Percentiles rank a stretch among this genome's conserved stretches.
phyloP scores from a whole-genome alignment of 2,797 vertebrate species.

The Sphenodon punctatus region DNA sequence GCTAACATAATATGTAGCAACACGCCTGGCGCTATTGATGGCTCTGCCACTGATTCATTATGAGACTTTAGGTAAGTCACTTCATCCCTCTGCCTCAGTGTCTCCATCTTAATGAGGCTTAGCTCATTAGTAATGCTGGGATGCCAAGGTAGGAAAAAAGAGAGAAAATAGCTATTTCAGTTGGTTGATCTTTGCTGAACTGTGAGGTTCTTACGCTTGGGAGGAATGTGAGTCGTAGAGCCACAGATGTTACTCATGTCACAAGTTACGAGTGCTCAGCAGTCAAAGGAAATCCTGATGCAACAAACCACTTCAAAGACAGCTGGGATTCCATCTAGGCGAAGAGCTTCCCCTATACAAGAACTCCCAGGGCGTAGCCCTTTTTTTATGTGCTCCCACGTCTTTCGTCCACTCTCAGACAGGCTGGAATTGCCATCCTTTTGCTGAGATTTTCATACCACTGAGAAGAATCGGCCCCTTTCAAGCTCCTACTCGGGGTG shows the following conservation, averaged over 20 bases:
- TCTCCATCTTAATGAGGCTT: neutral
- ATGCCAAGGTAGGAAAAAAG: too few relatives aligned
- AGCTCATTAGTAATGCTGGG: neutral
- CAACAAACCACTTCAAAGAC: neutral
- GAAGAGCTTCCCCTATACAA: neutral
- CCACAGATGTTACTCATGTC: neutral
- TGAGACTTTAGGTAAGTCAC: neutral
- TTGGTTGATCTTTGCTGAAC: too few relatives aligned
- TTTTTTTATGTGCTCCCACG: neutral
- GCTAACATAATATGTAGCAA: too few relatives aligned
- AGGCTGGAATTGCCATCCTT: neutral
- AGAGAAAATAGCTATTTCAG: too few relatives aligned
- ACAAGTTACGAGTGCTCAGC: neutral
- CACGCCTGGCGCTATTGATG: neutral
- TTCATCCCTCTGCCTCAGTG: neutral
- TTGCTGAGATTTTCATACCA: neutral
- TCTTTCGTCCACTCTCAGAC: neutral
- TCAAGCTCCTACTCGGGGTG: neutral
- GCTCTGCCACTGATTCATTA: fast-evolving
- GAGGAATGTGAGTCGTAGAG: neutral
- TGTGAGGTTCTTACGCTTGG: neutral
- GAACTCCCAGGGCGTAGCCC: too few relatives aligned
- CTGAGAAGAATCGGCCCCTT: neutral
- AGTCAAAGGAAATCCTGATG: fast-evolving
- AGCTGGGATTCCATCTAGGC: neutral